Evolutionary conservation across 2,113 vertebrate genomes (phyloP).

Genomic region (Phaethon lepturus): DNA sequence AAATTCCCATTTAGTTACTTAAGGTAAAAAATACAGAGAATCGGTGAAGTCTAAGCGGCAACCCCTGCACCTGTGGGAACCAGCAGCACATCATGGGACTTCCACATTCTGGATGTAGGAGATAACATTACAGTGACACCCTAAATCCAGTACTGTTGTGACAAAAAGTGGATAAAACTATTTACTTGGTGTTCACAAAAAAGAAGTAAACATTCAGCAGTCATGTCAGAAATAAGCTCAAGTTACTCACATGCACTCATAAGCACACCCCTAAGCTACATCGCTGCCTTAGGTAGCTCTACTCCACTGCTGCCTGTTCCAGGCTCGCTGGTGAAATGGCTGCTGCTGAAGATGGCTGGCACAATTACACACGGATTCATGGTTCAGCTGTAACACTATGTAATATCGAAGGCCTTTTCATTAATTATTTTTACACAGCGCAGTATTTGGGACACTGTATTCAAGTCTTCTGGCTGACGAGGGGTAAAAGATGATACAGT

Average conservation of each 20-base stretch:
- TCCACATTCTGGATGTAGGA: not conserved
- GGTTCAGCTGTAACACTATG: not conserved
- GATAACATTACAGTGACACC: not conserved
- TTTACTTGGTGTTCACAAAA: not conserved
- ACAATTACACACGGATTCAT: fast-evolving
- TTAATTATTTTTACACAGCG: not conserved
- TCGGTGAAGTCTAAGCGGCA: not conserved
- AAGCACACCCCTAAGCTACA: too few species aligned
- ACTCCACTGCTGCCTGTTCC: not conserved
- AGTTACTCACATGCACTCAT: not conserved
- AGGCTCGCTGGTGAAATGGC: not conserved
- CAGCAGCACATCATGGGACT: not conserved
- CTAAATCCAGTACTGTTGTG: not conserved
- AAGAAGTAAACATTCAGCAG: not conserved
- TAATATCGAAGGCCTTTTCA: not conserved
- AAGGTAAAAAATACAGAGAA: not conserved
- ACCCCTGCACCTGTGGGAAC: not conserved
- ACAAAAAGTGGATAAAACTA: not conserved
- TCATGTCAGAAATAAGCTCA: not conserved
- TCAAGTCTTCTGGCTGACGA: not conserved
- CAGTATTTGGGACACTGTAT: not conserved
- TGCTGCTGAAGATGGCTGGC: not conserved
- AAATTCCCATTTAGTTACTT: not conserved
- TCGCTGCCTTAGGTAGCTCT: not conserved
- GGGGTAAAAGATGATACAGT: not conserved